These are phyloP conservation scores for Cecropterus lyciades DNA, from an alignment of 1,140 invertebrate species.

Conservation along the genomic window DNA sequence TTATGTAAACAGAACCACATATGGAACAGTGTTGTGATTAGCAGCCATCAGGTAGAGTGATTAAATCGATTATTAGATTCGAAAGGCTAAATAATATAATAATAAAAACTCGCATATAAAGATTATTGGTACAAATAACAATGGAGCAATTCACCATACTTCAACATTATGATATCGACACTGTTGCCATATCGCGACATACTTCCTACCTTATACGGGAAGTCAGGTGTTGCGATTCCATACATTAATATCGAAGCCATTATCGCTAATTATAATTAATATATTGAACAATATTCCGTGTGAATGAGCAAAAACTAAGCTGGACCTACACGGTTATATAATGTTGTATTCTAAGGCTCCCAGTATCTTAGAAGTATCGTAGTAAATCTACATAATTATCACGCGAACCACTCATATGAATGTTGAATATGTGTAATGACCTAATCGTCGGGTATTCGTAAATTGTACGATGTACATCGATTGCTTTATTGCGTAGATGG, in stretches of 20 bases:
- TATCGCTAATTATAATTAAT: constrained; percentile 32
- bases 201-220: constrained; percentile 13
- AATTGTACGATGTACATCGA: background rate
- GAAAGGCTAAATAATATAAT: background rate
- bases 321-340: constrained; percentile 35
- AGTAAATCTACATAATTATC: constrained; percentile 43
- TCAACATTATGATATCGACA: constrained; percentile 11
- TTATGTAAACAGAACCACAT: background rate
- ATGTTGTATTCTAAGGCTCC: constrained; percentile 34
- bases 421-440: constrained; percentile 23
- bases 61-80: constrained; percentile 1
- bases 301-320: constrained; percentile 37
- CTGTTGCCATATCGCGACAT: constrained; percentile 16
- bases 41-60: background rate
- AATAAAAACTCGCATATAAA: background rate
- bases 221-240: constrained; percentile 20
- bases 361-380: constrained; percentile 37
- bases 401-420: constrained; percentile 29
- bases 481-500: background rate
- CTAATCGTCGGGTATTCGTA: constrained; percentile 1
- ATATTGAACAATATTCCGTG: constrained; percentile 34
- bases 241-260: constrained; percentile 11
- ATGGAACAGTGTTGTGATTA: background rate
- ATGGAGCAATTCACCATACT: constrained; percentile 19
- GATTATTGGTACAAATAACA: constrained; percentile 23